Evolutionary conservation across 2,888 invertebrate species (phyloP), one percentile per base, ranked within the genome.

Genomic region (Venusia cambrica): DNA sequence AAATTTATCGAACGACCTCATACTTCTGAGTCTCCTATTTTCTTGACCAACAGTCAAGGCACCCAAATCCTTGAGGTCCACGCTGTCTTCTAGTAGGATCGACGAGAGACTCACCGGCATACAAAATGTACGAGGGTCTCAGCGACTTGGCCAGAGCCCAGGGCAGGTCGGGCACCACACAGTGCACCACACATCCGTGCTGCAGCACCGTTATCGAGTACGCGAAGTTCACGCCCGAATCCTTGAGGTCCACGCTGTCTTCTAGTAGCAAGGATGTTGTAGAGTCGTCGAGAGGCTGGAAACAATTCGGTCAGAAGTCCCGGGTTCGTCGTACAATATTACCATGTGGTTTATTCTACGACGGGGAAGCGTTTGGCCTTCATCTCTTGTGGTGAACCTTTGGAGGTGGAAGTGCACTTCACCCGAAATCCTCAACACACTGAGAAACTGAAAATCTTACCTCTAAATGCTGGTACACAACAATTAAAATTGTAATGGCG

Each of bases 161-260:
- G 0, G 93, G 92, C 52, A 96, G 90, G 33, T 93, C 94, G 0
- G 95, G 94, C 55, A 95, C 90, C 5, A 94, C 94, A 54, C 93
- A 93, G 68, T 95, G 95, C 8, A 95, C 90, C 14, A 95, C 94
- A 56, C 93, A 93, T 7, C 95, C 94, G 60, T 95, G 95, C 61
- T 95, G 95, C 36, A 95, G 79, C 41, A 95, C 76, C 0, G 95
- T 95, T 4, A 95, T 91, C 0, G 95, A 94, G 66, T 95, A 95
- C 1, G 95, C 95, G 70, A 95, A 94, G 73, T 95, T 93, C 2
- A 96, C 94, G 1, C 91, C 91, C 0, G 89, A 89, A 15, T 89
- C 89, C 46, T 90, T 89, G 24, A 89, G 80, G 17, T 91, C 88
- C 5, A 81, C 80, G 48, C 87, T 69, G 73, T 87, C 71, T 73